Percentiles rank a stretch among this genome's conserved stretches.
phyloP scores from a whole-genome alignment of 2,113 vertebrate species.

The Noctilio leporinus region DNA sequence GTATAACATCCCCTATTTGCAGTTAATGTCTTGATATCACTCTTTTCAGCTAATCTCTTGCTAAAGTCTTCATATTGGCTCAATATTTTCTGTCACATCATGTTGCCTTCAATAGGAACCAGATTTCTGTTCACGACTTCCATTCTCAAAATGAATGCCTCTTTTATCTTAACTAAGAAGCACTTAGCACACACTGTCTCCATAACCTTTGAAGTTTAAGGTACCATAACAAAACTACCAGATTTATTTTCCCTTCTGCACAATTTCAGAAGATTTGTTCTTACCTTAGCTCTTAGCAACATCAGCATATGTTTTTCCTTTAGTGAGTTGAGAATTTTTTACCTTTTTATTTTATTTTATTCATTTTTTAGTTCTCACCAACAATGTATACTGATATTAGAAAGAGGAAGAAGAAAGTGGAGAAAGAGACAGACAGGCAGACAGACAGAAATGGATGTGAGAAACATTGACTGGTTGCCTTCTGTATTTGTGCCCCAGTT shows the following conservation, averaged over 20 bases:
- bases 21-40: neutral
- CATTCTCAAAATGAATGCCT: neutral
- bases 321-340: neutral
- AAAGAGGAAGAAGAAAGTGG: no score
- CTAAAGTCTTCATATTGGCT: neutral
- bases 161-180: neutral
- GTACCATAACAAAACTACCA: neutral
- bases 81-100: neutral
- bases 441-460: no score
- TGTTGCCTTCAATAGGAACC: neutral
- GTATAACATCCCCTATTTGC: no score
- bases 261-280: neutral
- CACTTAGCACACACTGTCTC: neutral
- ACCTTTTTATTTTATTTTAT: neutral
- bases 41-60: neutral
- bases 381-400: no score
- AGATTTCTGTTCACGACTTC: neutral
- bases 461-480: no score
- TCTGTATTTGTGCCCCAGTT: no score
- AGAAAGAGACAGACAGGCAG: no score
- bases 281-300: neutral
- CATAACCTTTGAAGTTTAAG: neutral
- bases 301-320: neutral
- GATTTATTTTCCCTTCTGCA: neutral
- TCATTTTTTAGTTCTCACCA: neutral